Evolutionary conservation across 2,888 invertebrate genomes (phyloP), one percentile per base, ranked within the genome.

Genomic region (Drosophila mercatorum): DNA sequence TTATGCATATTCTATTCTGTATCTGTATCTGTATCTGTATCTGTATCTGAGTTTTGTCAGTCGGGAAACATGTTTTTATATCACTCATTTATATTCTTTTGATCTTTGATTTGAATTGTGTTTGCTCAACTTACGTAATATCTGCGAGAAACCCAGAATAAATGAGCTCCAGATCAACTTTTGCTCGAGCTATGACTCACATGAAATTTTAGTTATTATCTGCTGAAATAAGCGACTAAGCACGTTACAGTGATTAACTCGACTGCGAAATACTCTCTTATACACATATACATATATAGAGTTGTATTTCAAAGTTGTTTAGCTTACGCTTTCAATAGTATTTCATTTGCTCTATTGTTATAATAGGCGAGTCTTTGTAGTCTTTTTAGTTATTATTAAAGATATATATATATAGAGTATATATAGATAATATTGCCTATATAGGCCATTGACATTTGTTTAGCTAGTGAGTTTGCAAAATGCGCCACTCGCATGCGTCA

Each of bases 41-140:
- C 31, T 55, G 40, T 40, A 47, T 5, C 46, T 28, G 47, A 28
- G 8, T 4, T 5, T 47, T 28, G n/a, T n/a, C 49, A 47, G 31
- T n/a, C 31, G 31, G n/a, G 49, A 49, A 69, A 77, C 77, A 68
- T 57, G 80, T 67, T 71, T 69, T 72, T 53, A 4, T 31, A 5
- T 0, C 10, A 65, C 72, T 83, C 58, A 82, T 85, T 83, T 86
- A 56, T 73, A 75, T 80, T 80, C 67, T 59, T 57, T 62, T 62
- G 44, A 56, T 62, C 56, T 14, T n/a, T 11, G 55, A 51, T 51
- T 51, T 7, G 51, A 36, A 36, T 36, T 34, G 36, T 51, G 51
- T 22, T 51, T 51, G 17, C 6, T 36, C 6, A 22, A 51, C 36
- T 51, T 51, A 34, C 51, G 51, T 51, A 36, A 51, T 51, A 51